These are phyloP conservation scores for Gallirallus australis DNA, from an alignment of 2,797 vertebrate species.

Conservation along the genomic window DNA sequence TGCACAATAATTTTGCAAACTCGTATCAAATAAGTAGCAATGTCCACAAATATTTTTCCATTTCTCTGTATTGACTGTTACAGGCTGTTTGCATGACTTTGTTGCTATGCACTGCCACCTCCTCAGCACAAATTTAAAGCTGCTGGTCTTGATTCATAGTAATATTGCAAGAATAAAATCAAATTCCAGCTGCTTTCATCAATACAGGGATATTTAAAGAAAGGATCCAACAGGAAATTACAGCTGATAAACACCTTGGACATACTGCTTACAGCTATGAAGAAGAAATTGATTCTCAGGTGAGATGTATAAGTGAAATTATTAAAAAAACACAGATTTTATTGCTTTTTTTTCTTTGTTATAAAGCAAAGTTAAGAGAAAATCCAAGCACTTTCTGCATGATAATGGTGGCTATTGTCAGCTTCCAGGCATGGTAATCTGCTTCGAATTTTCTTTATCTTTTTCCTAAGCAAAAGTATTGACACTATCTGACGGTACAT, in stretches of 20 bases:
- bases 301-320: background rate
- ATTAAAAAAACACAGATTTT: background rate
- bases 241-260: background rate
- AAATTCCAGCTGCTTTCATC: conserved; percentile 7
- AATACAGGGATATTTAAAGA: background rate
- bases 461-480: background rate
- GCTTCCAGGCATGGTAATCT: background rate
- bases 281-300: background rate
- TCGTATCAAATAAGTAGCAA: background rate
- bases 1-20: background rate
- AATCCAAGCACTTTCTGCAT: background rate
- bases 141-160: background rate
- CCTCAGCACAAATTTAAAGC: conserved; percentile 21
- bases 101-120: background rate
- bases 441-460: background rate
- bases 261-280: background rate
- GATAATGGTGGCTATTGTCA: background rate
- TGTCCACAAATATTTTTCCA: background rate
- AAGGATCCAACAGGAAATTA: conserved; percentile 9
- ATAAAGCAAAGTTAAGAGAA: background rate
- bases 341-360: background rate
- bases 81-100: background rate
- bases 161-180: background rate
- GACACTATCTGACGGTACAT: background rate
- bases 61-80: background rate